Percentiles rank a stretch among this genome's conserved stretches.
Evolutionary conservation across 1,140 invertebrate species (phyloP).

Genomic region (Agrilus planipennis): DNA sequence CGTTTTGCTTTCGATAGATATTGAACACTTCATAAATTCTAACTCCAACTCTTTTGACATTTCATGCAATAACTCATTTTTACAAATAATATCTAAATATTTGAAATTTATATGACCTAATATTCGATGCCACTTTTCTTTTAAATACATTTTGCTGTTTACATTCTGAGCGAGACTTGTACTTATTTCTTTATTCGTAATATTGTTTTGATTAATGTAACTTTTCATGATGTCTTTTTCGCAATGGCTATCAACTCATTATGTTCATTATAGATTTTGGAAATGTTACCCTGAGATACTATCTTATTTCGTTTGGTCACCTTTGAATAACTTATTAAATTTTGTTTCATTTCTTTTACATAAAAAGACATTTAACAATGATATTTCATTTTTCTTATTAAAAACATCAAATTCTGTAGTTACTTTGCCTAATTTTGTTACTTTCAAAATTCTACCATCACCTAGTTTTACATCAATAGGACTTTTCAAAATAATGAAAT

Average conservation of each 20-base stretch:
- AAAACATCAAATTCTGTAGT: too few species aligned
- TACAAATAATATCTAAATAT: constrained; percentile 21
- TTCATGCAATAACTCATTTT: constrained; percentile 18
- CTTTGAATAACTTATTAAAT: constrained; percentile 25
- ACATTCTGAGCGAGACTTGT: too few species aligned
- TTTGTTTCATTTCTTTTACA: constrained; percentile 17
- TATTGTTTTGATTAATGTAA: too few species aligned
- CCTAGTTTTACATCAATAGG: too few species aligned
- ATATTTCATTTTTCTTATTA: too few species aligned
- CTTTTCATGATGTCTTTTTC: too few species aligned
- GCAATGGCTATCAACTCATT: constrained; percentile 18
- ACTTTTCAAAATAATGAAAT: constrained; percentile 22
- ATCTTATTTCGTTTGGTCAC: constrained; percentile 22
- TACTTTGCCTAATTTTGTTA: constrained; percentile 26
- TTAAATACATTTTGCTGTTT: constrained; percentile 7
- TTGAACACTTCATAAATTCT: constrained; percentile 16
- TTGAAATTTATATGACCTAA: constrained; percentile 29
- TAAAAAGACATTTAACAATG: too few species aligned
- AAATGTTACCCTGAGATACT: constrained; percentile 14
- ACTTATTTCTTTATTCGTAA: too few species aligned
- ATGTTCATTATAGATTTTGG: constrained; percentile 16
- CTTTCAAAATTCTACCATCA: constrained; percentile 26
- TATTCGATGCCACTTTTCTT: constrained; percentile 25
- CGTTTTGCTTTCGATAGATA: constrained; percentile 15
- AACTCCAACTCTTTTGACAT: constrained; percentile 14